phyloP scores from a whole-genome alignment of 2,888 invertebrate species.

The Dasysyrphus albostriatus region DNA sequence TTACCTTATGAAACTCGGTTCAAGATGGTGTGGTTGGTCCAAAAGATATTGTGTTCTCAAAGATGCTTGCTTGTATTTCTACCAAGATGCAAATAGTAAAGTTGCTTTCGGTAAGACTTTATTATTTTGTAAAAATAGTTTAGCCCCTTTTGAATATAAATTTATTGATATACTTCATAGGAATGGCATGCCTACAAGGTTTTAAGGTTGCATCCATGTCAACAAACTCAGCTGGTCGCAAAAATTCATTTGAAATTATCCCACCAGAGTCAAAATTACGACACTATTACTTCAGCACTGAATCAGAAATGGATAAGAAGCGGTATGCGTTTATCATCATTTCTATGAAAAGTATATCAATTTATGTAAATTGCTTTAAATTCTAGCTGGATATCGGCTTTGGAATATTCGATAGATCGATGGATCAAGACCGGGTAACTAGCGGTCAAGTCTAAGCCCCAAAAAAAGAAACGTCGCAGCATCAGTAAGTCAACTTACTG shows the following conservation, averaged over 20 bases:
- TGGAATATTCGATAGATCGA: slow-evolving; percentile 97
- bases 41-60: slow-evolving; percentile 97
- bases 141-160: background rate
- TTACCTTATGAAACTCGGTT: slow-evolving; percentile 94
- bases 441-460: slow-evolving; percentile 81
- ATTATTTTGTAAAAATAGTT: background rate
- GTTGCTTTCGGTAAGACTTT: slow-evolving; percentile 91
- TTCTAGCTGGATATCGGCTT: slow-evolving; percentile 94
- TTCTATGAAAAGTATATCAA: background rate
- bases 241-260: slow-evolving; percentile 95
- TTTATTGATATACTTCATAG: slow-evolving; percentile 83
- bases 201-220: slow-evolving; percentile 92
- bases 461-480: slow-evolving; percentile 81
- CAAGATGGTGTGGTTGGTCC: slow-evolving; percentile 95
- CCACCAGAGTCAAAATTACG: slow-evolving; percentile 94
- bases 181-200: slow-evolving; percentile 96
- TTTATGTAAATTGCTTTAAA: background rate
- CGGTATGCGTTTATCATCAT: slow-evolving; percentile 86
- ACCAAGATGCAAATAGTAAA: slow-evolving; percentile 93
- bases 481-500: slow-evolving; percentile 77
- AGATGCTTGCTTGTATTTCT: slow-evolving; percentile 97
- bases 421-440: slow-evolving; percentile 91
- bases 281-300: slow-evolving; percentile 96
- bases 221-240: slow-evolving; percentile 91
- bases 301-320: slow-evolving; percentile 97